Evolutionary conservation across 2,113 vertebrate genomes (phyloP).

Genomic region (Apodemus sylvaticus): DNA sequence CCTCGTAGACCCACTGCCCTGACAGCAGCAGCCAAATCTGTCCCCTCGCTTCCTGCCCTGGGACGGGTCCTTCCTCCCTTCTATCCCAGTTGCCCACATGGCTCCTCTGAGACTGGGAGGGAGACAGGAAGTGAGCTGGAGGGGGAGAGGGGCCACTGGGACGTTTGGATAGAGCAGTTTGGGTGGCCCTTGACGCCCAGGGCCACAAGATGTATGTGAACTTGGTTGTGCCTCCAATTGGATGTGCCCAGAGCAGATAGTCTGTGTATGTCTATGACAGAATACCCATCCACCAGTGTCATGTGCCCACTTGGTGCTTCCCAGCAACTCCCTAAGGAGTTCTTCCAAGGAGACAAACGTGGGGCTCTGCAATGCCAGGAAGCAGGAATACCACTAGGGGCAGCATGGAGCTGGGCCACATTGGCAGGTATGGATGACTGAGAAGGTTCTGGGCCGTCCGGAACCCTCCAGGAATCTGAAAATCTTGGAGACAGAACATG

Average conservation of each 20-base stretch:
- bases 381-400: not conserved
- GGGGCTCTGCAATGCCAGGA: fast-evolving
- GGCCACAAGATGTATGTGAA: not conserved
- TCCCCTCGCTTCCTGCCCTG: fast-evolving
- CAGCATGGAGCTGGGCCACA: not conserved
- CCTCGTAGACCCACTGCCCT: no score
- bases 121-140: fast-evolving
- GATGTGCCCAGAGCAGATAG: not conserved
- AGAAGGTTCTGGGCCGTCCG: not conserved
- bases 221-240: fast-evolving
- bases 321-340: no score
- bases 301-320: not conserved
- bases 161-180: not conserved
- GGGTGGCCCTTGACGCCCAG: not conserved
- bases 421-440: not conserved
- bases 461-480: not conserved
- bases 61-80: not conserved
- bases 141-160: fast-evolving
- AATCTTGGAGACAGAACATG: not conserved
- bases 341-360: fast-evolving
- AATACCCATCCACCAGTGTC: no score
- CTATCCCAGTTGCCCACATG: no score
- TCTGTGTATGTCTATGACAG: not conserved
- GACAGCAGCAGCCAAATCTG: not conserved
- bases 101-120: not conserved